Evolutionary conservation across 1,140 invertebrate species (phyloP).

Genomic region (Yoshiicerus persimilis): DNA sequence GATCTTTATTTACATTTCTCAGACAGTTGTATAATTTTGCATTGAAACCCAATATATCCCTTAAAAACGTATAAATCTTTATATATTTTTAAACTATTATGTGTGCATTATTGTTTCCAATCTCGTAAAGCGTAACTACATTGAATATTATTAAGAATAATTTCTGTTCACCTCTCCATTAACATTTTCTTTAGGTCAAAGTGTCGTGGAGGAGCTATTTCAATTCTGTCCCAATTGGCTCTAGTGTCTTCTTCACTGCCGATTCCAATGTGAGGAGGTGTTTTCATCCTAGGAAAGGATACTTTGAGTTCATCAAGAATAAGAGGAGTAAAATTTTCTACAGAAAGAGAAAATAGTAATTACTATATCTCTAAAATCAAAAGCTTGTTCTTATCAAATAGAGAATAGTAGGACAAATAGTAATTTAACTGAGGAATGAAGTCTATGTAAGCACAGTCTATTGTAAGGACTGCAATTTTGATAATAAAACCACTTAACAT

Average conservation of each 20-base stretch:
- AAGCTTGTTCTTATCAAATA: too few species aligned
- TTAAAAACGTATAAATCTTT: neutral
- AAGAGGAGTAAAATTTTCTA: slow-evolving; percentile 58
- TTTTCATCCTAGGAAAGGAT: slow-evolving; percentile 33
- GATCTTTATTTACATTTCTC: slow-evolving; percentile 61
- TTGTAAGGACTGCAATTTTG: too few species aligned
- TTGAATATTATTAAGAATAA: neutral
- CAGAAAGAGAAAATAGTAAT: neutral
- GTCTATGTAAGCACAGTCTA: too few species aligned
- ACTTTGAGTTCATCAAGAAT: slow-evolving; percentile 36
- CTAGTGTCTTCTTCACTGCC: slow-evolving; percentile 46
- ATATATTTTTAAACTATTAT: neutral
- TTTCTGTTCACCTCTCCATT: neutral
- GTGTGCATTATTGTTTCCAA: too few species aligned
- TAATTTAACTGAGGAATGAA: too few species aligned
- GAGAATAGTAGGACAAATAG: too few species aligned
- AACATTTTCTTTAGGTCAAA: neutral
- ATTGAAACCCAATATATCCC: slow-evolving; percentile 42
- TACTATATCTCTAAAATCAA: too few species aligned
- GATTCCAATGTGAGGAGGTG: slow-evolving; percentile 38
- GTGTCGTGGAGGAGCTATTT: slow-evolving; percentile 28
- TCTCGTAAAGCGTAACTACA: too few species aligned
- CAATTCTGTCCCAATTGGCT: slow-evolving; percentile 43
- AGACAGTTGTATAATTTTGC: slow-evolving; percentile 40
- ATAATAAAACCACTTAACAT: too few species aligned